Evolutionary conservation across 2,797 vertebrate species (phyloP), one percentile per base, ranked within the genome.

Genomic region (Amazonetta brasiliensis): DNA sequence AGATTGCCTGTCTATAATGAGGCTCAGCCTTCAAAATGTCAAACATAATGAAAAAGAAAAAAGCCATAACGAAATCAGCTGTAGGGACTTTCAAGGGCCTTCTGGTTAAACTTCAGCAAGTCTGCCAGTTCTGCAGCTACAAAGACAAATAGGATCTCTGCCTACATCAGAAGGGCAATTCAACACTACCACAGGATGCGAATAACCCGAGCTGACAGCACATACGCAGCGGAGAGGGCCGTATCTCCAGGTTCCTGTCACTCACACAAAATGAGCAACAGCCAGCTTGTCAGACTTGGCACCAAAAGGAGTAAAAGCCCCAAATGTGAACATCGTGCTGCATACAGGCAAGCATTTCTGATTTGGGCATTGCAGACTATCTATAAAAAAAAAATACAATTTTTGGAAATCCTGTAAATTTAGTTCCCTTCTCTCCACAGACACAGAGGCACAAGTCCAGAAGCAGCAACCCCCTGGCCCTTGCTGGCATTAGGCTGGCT

Each of bases 11-110:
- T 21, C 71, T 71, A 11, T 91, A 96, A 93, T 39, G 59, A 96
- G 91, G 56, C 60, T 89, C 74, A 78, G 82, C 46, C 73, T 97
- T 84, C 91, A 84, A 94, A 97, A 95, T 82, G 89, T 93, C 94
- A 96, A 97, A 92, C 67, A 48, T 94, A 93, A 89, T 52, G 89
- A 82, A 88, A 95, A 83, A 33, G n/a, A 23, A 59, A 55, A 48
- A 33, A 11, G 4, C n/a, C 74, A 20, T 28, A 67, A n/a, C 0
- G 1, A 59, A 89, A 80, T 76, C 37, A 71, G 77, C 55, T 22
- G 2, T 7, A 78, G 64, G 67, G 86, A 92, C 74, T 75, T 28
- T 26, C 63, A 63, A 69, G 54, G 44, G 59, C 63, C 89, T 93
- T 28, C 83, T 31, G 91, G 77, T 84, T 68, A 91, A 87, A 89